These are phyloP conservation scores for Phalacrocorax carbo DNA, from an alignment of 2,113 vertebrate species.

Conservation along the genomic window DNA sequence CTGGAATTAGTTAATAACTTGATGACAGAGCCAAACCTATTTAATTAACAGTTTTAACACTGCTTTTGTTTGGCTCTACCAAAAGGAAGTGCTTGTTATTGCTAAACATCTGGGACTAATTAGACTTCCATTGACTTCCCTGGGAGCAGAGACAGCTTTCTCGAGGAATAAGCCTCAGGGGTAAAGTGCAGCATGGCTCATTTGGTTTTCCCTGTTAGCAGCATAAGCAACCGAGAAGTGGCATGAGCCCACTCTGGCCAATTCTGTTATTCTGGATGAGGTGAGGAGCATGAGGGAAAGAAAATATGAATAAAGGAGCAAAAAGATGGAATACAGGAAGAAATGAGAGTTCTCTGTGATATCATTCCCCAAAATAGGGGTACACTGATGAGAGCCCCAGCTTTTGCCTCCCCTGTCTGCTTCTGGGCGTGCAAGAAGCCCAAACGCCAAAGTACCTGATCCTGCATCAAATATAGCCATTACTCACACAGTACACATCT, in stretches of 20 bases:
- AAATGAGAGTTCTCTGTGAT: not conserved
- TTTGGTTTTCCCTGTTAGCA: not conserved
- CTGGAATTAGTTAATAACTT: conserved; percentile 14
- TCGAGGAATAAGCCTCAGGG: not conserved
- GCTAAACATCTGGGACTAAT: conserved; percentile 38
- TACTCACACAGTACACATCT: not conserved
- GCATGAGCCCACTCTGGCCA: not conserved
- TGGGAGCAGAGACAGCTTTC: conserved; percentile 24
- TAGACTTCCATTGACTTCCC: conserved; percentile 14
- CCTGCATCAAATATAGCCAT: fast-evolving
- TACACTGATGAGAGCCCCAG: not conserved
- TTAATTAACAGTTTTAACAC: conserved; percentile 16
- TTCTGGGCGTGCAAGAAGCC: not conserved
- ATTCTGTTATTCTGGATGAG: not conserved
- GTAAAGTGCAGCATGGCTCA: not conserved
- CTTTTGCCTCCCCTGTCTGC: not conserved
- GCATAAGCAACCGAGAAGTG: not conserved
- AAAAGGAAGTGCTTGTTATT: conserved; percentile 39
- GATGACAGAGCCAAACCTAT: conserved; percentile 29
- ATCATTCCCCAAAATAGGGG: not conserved
- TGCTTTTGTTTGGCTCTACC: conserved; percentile 5
- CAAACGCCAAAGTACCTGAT: fast-evolving
- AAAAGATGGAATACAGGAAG: not conserved
- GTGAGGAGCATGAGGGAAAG: not conserved
- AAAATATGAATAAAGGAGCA: not conserved